Evolutionary conservation across 2,888 invertebrate species (phyloP), one percentile per base, ranked within the genome.

Genomic region (Phania funesta): DNA sequence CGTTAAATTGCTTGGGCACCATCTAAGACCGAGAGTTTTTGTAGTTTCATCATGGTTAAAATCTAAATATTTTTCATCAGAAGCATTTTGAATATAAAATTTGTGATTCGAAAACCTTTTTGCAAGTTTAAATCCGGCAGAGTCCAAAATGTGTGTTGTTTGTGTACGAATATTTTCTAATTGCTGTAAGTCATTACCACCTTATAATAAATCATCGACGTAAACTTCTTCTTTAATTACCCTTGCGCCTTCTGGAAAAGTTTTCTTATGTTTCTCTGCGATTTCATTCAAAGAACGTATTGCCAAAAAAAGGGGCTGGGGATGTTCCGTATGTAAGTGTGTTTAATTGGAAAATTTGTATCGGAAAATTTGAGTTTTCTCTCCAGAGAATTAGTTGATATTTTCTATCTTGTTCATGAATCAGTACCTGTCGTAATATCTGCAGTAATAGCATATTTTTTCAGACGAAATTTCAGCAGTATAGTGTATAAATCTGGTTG

Each of bases 341-440:
- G 16, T 29, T 52, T 16, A 26, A 26, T 26, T 26, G 26, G 6
- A 5, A 26, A 26, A 26, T 26, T 26, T 26, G 26, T 26, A 26
- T 26, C 3, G 48, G 48, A 11, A 11, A 3, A 11, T 48, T 11
- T 48, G 48, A 11, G 5, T 48, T 24, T 48, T 48, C 24, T 24
- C 48, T 48, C 48, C 48, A 48, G 2, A 48, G 46, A 46, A 46
- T 26, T 6, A 26, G 26, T 3, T 26, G 26, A 26, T 26, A 26
- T 26, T 26, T 26, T 26, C 26, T 26, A 26, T 26, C 26, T 6
- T 26, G 26, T 3, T 26, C 6, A 26, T 26, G 26, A 26, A 26
- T 6, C 18, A 54, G 18, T 22, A 77, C 46, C 44, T 77, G 73
- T 9, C 68, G 73, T 64, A 16, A 82, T 74, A 20, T 82, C 81